Base-by-base conservation (phyloP, 2,113 vertebrate genomes). In the Lagopus muta region DNA sequence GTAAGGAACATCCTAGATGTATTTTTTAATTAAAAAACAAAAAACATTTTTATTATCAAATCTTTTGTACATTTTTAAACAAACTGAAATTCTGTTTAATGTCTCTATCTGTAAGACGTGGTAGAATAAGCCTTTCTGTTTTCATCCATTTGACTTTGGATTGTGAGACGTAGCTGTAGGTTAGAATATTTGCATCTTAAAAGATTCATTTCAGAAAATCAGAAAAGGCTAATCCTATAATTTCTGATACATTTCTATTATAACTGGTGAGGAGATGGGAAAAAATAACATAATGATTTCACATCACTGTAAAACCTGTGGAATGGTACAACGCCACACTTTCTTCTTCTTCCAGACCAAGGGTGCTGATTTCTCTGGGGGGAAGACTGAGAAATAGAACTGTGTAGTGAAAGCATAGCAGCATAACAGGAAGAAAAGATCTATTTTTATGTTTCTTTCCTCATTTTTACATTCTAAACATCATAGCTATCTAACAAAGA, bases 291-390 rank as follows among this genome's bases (percentile, higher is more conserved):
- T 1, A 50, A 6, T 2, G 1, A 78, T 25, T 67, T 76, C 21
- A 66, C 20, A 14, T 54, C 10, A 21, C 11, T 43, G 42, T 43
- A 73, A 70, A 40, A 76, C 32, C 18, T 4, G 30, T 27, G 62
- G 13, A 45, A 47, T 13, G 18, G 25, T 25, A 47, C 2, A 0
- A 61, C 8, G 20, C 12, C 57, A 65, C 0, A 1, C 8, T 65
- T 79, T 25, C 13, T 22, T 47, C 42, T 40, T 77, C 30, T 48
- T 69, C 43, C 27, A 38, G 13, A 16, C 0, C 2, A 1, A 34
- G 19, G 6, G 15, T 18, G 16, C 9, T 62, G 54, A 58, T 25
- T 75, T 72, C 52, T 90, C 25, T 28, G 34, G 19, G 36, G 72
- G 36, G 8, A 55, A 78, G 32, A 8, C 5, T n/a, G 52, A 82